Percentiles rank a stretch among this genome's conserved stretches.
Evolutionary conservation across 2,888 invertebrate genomes (phyloP).

Genomic region (Aspidiotus destructor): DNA sequence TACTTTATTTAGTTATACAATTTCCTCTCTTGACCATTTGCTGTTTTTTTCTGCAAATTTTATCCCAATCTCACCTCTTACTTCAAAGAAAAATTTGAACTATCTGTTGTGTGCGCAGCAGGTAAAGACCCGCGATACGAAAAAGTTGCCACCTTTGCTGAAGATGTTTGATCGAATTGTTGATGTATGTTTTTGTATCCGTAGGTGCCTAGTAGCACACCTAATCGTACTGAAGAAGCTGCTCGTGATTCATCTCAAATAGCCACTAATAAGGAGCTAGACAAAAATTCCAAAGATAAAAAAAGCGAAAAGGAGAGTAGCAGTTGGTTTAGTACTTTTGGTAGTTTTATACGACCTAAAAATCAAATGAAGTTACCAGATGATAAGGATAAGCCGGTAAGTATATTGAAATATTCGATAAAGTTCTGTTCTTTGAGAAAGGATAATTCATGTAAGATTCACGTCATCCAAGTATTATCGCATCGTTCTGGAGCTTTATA

Average conservation of each 20-base stretch:
- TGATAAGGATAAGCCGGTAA: slow-evolving; percentile 82
- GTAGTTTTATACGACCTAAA: slow-evolving; percentile 74
- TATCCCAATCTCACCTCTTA: too few relatives aligned
- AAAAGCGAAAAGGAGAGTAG: slow-evolving; percentile 33
- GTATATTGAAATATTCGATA: slow-evolving; percentile 39
- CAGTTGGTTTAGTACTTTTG: slow-evolving; percentile 64
- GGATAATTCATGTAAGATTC: too few relatives aligned
- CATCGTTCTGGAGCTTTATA: too few relatives aligned
- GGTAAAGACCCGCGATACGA: too few relatives aligned
- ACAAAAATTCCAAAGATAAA: neutral
- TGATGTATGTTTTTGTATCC: neutral
- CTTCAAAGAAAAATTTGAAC: too few relatives aligned
- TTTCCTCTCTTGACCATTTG: too few relatives aligned
- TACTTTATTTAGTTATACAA: too few relatives aligned
- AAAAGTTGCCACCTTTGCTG: too few relatives aligned
- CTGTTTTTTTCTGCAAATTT: too few relatives aligned
- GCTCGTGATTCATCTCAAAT: slow-evolving; percentile 5
- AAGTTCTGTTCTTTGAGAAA: neutral
- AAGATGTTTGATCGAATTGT: too few relatives aligned
- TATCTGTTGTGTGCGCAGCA: too few relatives aligned
- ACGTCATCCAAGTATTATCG: too few relatives aligned
- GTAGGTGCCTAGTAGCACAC: neutral
- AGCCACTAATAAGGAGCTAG: neutral
- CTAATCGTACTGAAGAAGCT: slow-evolving; percentile 8
- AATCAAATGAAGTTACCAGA: slow-evolving; percentile 95